phyloP scores from a whole-genome alignment of 2,797 vertebrate species.

The Hapalemur alaotrensis region DNA sequence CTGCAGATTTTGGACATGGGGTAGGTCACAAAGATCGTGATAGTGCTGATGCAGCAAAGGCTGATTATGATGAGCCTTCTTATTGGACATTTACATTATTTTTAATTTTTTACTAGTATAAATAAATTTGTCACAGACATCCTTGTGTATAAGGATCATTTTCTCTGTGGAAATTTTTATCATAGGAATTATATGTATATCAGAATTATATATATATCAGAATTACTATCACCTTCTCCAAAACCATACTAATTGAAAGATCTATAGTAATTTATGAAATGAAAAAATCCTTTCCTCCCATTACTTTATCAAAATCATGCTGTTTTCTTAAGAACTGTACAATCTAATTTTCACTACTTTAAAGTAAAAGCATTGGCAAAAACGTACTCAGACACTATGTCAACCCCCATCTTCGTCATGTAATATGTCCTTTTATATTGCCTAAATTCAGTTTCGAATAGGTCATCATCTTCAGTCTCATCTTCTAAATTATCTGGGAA shows the following conservation, averaged over 20 bases:
- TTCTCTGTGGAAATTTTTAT: constrained; percentile 44
- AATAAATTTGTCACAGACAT: constrained; percentile 15
- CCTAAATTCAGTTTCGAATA: constrained; percentile 98
- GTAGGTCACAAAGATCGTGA: neutral
- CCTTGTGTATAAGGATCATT: neutral
- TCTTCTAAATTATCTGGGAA: constrained; percentile 87
- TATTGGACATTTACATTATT: neutral
- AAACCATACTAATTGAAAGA: neutral
- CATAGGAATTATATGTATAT: neutral
- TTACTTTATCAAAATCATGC: constrained; percentile 21
- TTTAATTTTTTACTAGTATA: constrained; percentile 16
- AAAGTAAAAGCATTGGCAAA: constrained; percentile 39
- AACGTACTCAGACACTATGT: constrained; percentile 95
- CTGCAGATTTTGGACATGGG: neutral
- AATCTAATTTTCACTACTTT: constrained; percentile 40
- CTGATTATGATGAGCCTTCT: neutral
- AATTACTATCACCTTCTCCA: neutral
- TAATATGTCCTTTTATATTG: constrained; percentile 99
- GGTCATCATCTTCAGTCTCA: constrained; percentile 94
- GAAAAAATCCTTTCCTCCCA: neutral
- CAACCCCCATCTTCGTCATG: constrained; percentile 98
- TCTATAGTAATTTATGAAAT: neutral
- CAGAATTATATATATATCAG: neutral
- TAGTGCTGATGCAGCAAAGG: neutral
- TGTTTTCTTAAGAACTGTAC: constrained; percentile 24